A percentile compares a stretch with the other conserved stretches of the same genome.
Conservation (phyloP, 2,113 vertebrate genomes). For the Lophotis ruficrista region DNA sequence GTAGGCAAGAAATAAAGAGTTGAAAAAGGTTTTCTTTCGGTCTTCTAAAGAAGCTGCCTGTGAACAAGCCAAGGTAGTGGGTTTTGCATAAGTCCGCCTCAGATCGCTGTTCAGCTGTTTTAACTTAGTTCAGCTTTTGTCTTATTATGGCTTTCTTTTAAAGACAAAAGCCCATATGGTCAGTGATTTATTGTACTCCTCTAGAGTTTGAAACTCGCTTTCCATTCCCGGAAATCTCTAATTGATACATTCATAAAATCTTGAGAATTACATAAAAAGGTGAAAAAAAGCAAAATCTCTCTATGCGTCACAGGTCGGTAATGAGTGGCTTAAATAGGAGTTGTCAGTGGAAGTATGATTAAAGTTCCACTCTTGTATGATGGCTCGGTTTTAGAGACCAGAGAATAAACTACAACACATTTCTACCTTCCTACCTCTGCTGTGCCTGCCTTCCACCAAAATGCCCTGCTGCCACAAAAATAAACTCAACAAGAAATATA, state of each 20-base stretch:
- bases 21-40: slow-evolving; percentile 33
- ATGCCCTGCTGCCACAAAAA: neutral
- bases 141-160: neutral
- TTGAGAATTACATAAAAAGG: neutral
- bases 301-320: neutral
- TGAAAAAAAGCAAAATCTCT: neutral
- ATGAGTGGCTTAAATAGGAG: neutral
- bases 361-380: neutral
- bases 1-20: slow-evolving; percentile 38
- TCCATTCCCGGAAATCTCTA: neutral
- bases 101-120: neutral
- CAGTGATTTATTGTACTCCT: neutral
- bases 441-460: neutral
- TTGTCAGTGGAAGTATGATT: neutral
- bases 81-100: neutral
- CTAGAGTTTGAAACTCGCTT: slow-evolving; percentile 1
- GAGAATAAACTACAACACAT: neutral
- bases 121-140: slow-evolving; percentile 18
- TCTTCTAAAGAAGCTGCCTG: slow-evolving; percentile 11
- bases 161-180: slow-evolving; percentile 34
- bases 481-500: neutral
- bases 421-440: neutral
- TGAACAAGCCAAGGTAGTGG: slow-evolving; percentile 39
- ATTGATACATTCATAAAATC: neutral
- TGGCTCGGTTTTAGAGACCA: neutral